Conservation (phyloP, 2,797 vertebrate species). For the Aphelocoma californica region DNA sequence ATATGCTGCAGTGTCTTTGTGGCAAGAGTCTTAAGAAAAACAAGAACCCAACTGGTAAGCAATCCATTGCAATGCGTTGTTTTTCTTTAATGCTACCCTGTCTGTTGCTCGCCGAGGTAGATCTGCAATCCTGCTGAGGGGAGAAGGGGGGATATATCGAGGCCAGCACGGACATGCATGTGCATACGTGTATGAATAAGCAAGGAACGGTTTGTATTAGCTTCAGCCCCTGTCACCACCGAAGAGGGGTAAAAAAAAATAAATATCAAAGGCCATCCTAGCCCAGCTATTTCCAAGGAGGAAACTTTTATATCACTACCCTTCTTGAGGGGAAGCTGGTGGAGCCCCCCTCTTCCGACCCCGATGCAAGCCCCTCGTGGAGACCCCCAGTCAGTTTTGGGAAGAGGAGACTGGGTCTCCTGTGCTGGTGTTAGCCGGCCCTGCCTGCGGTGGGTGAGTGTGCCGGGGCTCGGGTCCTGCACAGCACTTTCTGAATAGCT, state of each 20-base stretch:
- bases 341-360: not conserved
- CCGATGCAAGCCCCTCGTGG: not conserved
- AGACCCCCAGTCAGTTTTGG: not conserved
- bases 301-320: slow-evolving; percentile 66
- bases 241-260: not conserved
- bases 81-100: slow-evolving; percentile 69
- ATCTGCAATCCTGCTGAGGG: slow-evolving; percentile 74
- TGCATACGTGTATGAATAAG: slow-evolving; percentile 69
- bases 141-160: slow-evolving; percentile 56
- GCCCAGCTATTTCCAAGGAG: slow-evolving; percentile 25
- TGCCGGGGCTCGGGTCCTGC: slow-evolving; percentile 36
- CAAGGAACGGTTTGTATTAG: slow-evolving; percentile 51
- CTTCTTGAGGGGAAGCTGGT: not conserved
- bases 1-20: slow-evolving; percentile 99
- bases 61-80: slow-evolving; percentile 74
- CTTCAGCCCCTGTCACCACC: slow-evolving; percentile 25
- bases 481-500: slow-evolving; percentile 73
- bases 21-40: slow-evolving; percentile 99
- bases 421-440: not conserved
- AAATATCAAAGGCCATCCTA: not conserved
- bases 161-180: slow-evolving; percentile 67
- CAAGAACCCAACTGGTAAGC: slow-evolving; percentile 99
- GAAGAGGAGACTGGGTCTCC: not conserved
- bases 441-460: slow-evolving; percentile 32
- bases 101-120: slow-evolving; percentile 73